Base-by-base conservation (phyloP, 1,140 invertebrate species). In the Macrotrachela quadricornifera region DNA sequence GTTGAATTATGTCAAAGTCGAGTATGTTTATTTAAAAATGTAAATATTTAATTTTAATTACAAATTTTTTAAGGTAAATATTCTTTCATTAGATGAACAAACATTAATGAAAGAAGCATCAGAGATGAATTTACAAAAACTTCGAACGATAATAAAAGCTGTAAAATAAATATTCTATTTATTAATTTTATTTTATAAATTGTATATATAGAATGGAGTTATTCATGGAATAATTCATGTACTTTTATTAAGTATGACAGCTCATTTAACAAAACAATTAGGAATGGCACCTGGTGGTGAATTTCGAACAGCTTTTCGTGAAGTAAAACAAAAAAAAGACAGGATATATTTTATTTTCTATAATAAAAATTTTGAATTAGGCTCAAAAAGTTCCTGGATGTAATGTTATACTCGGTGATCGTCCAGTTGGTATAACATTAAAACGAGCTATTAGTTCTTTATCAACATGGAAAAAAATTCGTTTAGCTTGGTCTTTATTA, bases 261-360 rank as follows among this genome's bases (percentile, higher is more conserved):
- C 88, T 10, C 80, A 87, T 66, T 74, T 96, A 48, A 90, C 90
- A 0, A 82, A 85, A 63, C 78, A 92, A 68, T 72, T 95, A 16
- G 88, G 87, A 40, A 88, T 96, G 80, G 86, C 87, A n/a, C 91
- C 91, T 0, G 91, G 91, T 38, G 69, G 87, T 10, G 92, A 97
- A 73, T 96, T 96, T 65, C 73, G 91, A 45, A 78, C 79, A 55
- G 92, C 90, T 44, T 82, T 85, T 65, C 73, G 76, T 57, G 87
- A 92, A 74, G 85, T 87, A 57, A 18, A 30, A 50, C 39, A 18
- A 53, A n/a, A 42, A 17, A 18, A 48, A 38, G n/a, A n/a, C n/a
- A n/a, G n/a, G n/a, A n/a, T n/a, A n/a, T n/a, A n/a, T n/a, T n/a
- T n/a, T n/a, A n/a, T n/a, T n/a, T n/a, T n/a, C n/a, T n/a, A n/a